These are phyloP conservation scores for Procambarus virginalis DNA, from an alignment of 1,140 invertebrate species.

Conservation along the genomic window DNA sequence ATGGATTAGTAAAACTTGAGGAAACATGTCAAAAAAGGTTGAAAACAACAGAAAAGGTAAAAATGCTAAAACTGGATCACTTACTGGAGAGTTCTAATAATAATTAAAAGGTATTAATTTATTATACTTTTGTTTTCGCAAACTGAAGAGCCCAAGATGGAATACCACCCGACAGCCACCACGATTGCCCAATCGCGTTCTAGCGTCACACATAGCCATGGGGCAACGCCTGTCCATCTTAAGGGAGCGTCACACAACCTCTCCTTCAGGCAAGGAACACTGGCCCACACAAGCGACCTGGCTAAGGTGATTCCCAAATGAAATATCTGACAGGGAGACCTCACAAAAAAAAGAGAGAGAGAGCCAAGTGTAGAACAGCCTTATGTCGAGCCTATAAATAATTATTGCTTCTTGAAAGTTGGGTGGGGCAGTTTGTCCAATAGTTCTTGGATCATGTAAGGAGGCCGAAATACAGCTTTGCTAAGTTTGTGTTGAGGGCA, in stretches of 20 bases:
- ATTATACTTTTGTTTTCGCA: too few relatives aligned
- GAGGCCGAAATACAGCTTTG: too few relatives aligned
- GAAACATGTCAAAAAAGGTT: too few relatives aligned
- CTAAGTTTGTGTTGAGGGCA: too few relatives aligned
- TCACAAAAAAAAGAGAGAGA: background rate
- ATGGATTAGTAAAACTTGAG: background rate
- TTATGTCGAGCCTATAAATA: background rate
- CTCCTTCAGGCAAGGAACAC: too few relatives aligned
- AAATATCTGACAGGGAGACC: background rate
- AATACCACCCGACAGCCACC: too few relatives aligned
- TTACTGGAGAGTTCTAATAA: background rate
- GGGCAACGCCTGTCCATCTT: too few relatives aligned
- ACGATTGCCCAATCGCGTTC: too few relatives aligned
- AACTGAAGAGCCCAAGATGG: too few relatives aligned
- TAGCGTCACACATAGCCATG: too few relatives aligned
- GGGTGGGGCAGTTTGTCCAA: background rate
- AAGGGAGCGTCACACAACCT: too few relatives aligned
- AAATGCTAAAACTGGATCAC: background rate
- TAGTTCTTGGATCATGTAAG: background rate
- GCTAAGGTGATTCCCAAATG: background rate
- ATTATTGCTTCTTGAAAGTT: constrained; percentile 5
- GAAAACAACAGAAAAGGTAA: background rate
- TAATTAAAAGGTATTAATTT: background rate
- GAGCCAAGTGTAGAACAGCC: constrained; percentile 14
- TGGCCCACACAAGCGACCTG: background rate